A percentile compares a stretch with the other conserved stretches of the same genome.
These are phyloP conservation scores for Vanacampus margaritifer DNA, from an alignment of 2,113 vertebrate genomes.

Conservation along the genomic window DNA sequence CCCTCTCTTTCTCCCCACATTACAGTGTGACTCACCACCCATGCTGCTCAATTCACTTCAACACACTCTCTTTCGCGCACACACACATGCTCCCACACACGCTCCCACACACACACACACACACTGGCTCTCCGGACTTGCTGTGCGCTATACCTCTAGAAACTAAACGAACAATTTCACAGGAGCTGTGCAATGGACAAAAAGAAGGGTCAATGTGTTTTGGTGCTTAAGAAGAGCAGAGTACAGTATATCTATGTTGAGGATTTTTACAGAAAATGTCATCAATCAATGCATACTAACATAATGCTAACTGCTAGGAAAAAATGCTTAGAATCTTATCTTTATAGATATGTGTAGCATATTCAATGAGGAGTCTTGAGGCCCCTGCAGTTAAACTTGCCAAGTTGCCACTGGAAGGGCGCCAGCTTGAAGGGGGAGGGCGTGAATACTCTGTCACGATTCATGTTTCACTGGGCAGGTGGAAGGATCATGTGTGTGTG, in stretches of 20 bases:
- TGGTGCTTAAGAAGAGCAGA: neutral
- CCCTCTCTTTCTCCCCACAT: slow-evolving; percentile 28
- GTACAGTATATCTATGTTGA: neutral
- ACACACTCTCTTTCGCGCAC: slow-evolving; percentile 27
- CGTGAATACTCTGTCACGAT: slow-evolving; percentile 10
- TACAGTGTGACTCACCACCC: slow-evolving; percentile 51
- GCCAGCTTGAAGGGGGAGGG: slow-evolving; percentile 12
- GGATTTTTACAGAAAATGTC: neutral
- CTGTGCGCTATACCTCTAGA: slow-evolving; percentile 37
- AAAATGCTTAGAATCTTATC: neutral
- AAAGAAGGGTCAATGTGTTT: slow-evolving; percentile 14
- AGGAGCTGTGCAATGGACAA: slow-evolving; percentile 14
- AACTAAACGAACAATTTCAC: slow-evolving; percentile 27
- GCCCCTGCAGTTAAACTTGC: slow-evolving; percentile 17
- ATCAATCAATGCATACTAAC: neutral
- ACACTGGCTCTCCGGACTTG: slow-evolving; percentile 10
- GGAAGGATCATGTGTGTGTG: slow-evolving; percentile 9
- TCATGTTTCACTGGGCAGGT: slow-evolving; percentile 37
- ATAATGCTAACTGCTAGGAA: neutral
- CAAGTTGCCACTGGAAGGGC: slow-evolving; percentile 15
- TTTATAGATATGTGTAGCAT: neutral
- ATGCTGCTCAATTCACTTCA: slow-evolving; percentile 41
- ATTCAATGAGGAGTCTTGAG: neutral
- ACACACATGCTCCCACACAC: slow-evolving; percentile 20
- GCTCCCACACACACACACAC: slow-evolving; percentile 4